Evolutionary conservation across 1,140 invertebrate genomes (phyloP).

Genomic region (Lerema accius): DNA sequence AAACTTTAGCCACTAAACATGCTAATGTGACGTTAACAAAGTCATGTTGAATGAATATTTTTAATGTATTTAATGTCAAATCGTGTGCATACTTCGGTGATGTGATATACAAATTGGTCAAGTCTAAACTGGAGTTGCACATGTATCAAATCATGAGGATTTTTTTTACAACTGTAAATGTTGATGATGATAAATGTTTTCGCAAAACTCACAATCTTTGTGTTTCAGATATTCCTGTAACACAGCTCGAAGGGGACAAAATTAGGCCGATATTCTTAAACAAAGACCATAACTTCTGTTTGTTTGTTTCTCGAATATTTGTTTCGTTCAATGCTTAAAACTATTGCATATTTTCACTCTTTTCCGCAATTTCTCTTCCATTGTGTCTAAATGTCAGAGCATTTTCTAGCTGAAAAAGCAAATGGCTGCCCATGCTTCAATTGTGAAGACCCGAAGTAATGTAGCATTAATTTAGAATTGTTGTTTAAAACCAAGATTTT

Average conservation of each 20-base stretch:
- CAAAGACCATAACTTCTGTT: constrained; percentile 20
- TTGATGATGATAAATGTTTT: constrained; percentile 9
- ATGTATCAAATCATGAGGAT: too few relatives aligned
- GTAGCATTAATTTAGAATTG: neutral
- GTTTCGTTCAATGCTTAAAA: constrained; percentile 26
- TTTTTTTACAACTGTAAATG: constrained; percentile 37
- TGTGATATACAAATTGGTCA: too few relatives aligned
- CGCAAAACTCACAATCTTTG: constrained; percentile 50
- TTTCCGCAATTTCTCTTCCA: constrained; percentile 36
- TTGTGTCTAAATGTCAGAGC: constrained; percentile 43
- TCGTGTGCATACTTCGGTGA: too few relatives aligned
- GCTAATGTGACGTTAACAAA: too few relatives aligned
- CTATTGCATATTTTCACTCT: constrained; percentile 38
- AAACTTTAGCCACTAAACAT: too few relatives aligned
- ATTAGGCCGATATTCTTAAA: constrained; percentile 33
- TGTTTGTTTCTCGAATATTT: constrained; percentile 34
- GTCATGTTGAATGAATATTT: too few relatives aligned
- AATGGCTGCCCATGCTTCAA: neutral
- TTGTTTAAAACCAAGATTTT: too few relatives aligned
- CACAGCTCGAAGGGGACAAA: constrained; percentile 35
- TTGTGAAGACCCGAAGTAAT: constrained; percentile 8
- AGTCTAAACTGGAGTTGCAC: too few relatives aligned
- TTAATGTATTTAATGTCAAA: too few relatives aligned
- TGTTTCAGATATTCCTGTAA: constrained; percentile 58
- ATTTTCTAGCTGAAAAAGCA: constrained; percentile 31